phyloP scores from a whole-genome alignment of 2,888 invertebrate genomes.

The Hypercompe scribonia region DNA sequence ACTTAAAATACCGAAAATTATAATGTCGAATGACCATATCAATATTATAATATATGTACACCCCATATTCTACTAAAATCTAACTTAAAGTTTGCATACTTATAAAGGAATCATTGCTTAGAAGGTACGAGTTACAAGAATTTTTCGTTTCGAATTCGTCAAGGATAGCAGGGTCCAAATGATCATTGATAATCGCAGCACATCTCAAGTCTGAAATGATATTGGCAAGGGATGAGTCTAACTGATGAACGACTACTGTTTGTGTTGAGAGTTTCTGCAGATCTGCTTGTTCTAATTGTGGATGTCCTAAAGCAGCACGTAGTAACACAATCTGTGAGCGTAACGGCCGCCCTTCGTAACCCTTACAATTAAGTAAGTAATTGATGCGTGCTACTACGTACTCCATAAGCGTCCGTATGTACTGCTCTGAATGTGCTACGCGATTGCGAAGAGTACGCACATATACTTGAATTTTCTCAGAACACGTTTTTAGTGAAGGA shows the following conservation, averaged over 20 bases:
- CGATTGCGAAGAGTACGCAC: conserved; percentile 50
- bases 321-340: neutral
- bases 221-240: neutral
- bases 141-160: neutral
- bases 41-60: no score
- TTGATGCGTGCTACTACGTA: neutral
- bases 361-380: neutral
- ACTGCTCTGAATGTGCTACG: conserved; percentile 32
- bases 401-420: neutral
- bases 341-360: neutral
- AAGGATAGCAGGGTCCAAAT: neutral
- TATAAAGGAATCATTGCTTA: neutral
- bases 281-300: neutral
- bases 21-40: no score
- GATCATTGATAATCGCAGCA: neutral
- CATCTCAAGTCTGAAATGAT: neutral
- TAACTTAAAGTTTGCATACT: neutral
- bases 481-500: conserved; percentile 48
- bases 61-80: neutral
- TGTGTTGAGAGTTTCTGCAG: conserved; percentile 1
- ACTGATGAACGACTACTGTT: neutral
- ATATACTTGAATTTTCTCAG: conserved; percentile 56
- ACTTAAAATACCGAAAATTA: no score
- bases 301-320: neutral
- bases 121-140: neutral